These are phyloP conservation scores for Asteroscopus sphinx DNA, from an alignment of 2,888 invertebrate genomes.

Conservation along the genomic window DNA sequence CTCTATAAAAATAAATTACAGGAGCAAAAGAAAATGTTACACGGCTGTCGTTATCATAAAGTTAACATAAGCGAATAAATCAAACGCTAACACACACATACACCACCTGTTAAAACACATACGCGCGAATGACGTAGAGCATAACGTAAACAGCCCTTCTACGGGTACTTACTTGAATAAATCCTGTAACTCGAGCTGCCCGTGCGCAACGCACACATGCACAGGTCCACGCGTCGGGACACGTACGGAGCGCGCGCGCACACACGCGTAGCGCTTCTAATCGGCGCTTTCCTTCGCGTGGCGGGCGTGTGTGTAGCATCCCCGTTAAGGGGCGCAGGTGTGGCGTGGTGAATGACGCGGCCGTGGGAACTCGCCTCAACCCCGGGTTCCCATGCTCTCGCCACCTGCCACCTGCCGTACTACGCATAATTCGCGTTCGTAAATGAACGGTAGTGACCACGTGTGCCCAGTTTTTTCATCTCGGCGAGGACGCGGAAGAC, in stretches of 20 bases:
- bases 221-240: constrained; percentile 51
- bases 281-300: constrained; percentile 87
- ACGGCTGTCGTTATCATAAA: constrained; percentile 66
- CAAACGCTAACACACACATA: constrained; percentile 62
- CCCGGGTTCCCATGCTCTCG: constrained; percentile 85
- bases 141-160: constrained; percentile 73
- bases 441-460: constrained; percentile 90
- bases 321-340: constrained; percentile 89
- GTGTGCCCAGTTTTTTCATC: constrained; percentile 84
- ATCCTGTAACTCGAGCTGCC: constrained; percentile 71
- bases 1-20: constrained; percentile 64
- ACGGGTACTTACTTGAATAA: constrained; percentile 72
- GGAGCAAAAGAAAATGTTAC: constrained; percentile 66
- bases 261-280: constrained; percentile 76
- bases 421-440: constrained; percentile 90
- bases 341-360: constrained; percentile 84
- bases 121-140: constrained; percentile 55
- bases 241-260: constrained; percentile 62
- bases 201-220: constrained; percentile 56
- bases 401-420: constrained; percentile 88
- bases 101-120: constrained; percentile 59
- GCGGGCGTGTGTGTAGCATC: constrained; percentile 86
- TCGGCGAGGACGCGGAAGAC: constrained; percentile 84
- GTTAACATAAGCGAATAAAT: constrained; percentile 72
- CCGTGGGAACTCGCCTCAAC: constrained; percentile 87